Evolutionary conservation across 2,797 vertebrate species (phyloP).

Genomic region (Lepus townsendii): DNA sequence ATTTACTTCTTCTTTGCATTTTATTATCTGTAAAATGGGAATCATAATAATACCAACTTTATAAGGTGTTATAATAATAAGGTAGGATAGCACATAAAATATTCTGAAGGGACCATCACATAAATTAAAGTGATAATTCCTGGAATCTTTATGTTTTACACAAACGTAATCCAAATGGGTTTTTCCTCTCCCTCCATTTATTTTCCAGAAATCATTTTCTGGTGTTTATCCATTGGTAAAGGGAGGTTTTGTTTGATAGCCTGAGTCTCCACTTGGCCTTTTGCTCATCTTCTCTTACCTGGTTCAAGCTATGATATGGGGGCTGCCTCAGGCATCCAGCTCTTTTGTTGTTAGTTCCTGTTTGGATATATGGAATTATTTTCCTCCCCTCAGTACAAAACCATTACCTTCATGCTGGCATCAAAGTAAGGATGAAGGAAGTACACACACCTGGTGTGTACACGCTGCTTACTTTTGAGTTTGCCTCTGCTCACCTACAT

Average conservation of each 20-base stretch:
- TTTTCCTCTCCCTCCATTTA: not conserved
- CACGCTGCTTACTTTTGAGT: not conserved
- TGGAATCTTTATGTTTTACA: not conserved
- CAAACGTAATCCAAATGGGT: not conserved
- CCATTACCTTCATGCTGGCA: not conserved
- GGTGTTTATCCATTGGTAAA: not conserved
- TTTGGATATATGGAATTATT: not conserved
- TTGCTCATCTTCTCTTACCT: not conserved
- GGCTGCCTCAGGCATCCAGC: too few relatives aligned
- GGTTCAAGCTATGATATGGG: not conserved
- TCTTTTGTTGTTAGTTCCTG: not conserved
- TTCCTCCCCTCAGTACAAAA: not conserved
- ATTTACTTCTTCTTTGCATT: not conserved
- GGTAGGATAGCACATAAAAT: not conserved
- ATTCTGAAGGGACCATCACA: not conserved
- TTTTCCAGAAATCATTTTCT: not conserved
- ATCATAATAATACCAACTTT: not conserved
- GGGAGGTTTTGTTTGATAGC: not conserved
- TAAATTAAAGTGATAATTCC: not conserved
- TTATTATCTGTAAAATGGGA: conserved; percentile 14
- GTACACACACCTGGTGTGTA: not conserved
- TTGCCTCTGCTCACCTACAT: not conserved
- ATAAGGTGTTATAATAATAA: not conserved
- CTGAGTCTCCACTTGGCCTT: not conserved
- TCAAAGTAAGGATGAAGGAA: not conserved